These are phyloP conservation scores for Dendrocopos noguchii DNA, from an alignment of 2,113 vertebrate species.

Conservation along the genomic window DNA sequence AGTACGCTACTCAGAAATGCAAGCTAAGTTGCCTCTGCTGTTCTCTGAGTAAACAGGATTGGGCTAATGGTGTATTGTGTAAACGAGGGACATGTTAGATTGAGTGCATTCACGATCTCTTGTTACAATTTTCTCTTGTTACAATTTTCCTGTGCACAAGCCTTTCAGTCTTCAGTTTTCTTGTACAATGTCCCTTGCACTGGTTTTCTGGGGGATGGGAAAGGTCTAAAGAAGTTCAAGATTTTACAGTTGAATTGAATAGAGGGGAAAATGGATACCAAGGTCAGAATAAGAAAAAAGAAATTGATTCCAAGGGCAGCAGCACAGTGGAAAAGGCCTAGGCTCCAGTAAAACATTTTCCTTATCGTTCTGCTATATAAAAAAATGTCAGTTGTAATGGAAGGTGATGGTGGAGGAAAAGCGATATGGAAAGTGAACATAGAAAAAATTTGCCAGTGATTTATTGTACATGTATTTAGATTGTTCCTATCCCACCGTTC, in stretches of 20 bases:
- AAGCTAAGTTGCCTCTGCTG: neutral
- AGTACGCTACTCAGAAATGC: neutral
- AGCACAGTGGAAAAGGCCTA: conserved; percentile 26
- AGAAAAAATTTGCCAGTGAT: neutral
- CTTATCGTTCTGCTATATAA: conserved; percentile 43
- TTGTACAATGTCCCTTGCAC: conserved; percentile 18
- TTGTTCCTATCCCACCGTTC: neutral
- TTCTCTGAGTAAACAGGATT: conserved; percentile 49
- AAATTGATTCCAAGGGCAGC: conserved; percentile 71
- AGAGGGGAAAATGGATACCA: conserved; percentile 53
- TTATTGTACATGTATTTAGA: neutral
- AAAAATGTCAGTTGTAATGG: neutral
- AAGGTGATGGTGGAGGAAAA: neutral
- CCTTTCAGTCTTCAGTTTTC: neutral
- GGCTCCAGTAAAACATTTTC: conserved; percentile 60
- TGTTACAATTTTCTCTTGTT: neutral
- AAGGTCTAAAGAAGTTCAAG: conserved; percentile 63
- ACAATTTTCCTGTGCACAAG: conserved; percentile 16
- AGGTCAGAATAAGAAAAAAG: conserved; percentile 71
- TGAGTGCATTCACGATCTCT: conserved; percentile 19
- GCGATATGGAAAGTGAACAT: neutral
- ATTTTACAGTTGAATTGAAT: conserved; percentile 63
- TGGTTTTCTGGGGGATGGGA: neutral
- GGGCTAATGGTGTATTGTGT: conserved; percentile 51
- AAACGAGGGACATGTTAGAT: conserved; percentile 43